Base-by-base conservation (phyloP, 1,140 invertebrate genomes). In the Kradibia gibbosae region DNA sequence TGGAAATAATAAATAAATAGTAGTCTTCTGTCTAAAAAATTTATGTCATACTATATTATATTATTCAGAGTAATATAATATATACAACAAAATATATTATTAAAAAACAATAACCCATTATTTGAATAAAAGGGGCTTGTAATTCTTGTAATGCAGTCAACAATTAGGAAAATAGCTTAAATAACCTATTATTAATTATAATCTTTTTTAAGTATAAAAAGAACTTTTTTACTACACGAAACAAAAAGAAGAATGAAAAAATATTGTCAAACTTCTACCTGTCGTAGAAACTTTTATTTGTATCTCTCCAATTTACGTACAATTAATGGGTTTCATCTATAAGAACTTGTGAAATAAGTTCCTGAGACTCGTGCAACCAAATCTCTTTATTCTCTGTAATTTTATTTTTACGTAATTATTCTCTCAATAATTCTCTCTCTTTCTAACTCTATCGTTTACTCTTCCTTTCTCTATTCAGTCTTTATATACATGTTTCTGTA, bases 371-470 rank as follows among this genome's bases (percentile, higher is more conserved):
- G 62, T 10, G 20, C 25, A 20, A n/a, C 1, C 15, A 57, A 72
- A 72, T 72, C 78, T 45, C 53, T 72, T 72, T 57, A 72, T 72
- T 53, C 22, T 8, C 65, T n/a, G 62, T 78, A 78, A 78, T 65
- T 76, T 36, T 34, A 3, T 25, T 39, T 20, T 74, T 28, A 1
- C 45, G n/a, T 31, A 50, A 53, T 53, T 73, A 10, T 36, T 70
- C 42, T 45, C 13, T 45, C 13, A 8, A 8, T 71, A 42, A 5
- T 36, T 42, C 34, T 42, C 34, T 22, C 67, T 71, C 67, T 45
- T 17, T 71, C 34, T 71, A 11, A 13, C 34, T 71, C 34, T 71
- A 11, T 39, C 34, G 11, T 3, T 65, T 10, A 31, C 3, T 65
- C 28, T 36, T 7, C 20, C 53, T 20, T 4, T 57, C 53, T 57